Evolutionary conservation across 1,140 invertebrate genomes (phyloP).

Genomic region (Coptotermes formosanus): DNA sequence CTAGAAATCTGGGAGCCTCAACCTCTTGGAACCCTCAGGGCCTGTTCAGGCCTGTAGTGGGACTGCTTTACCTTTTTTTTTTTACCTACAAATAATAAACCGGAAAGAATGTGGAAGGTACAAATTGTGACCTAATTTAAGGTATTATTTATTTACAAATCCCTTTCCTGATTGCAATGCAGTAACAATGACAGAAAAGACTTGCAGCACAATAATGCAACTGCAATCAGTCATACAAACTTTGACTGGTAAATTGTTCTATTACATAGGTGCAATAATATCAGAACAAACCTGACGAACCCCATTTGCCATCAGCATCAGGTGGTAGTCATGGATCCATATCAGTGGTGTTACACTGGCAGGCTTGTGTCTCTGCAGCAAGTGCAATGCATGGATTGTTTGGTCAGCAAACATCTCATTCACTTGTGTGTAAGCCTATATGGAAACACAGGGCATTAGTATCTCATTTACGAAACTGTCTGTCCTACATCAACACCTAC

Average conservation of each 20-base stretch:
- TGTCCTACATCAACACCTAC: too few relatives aligned
- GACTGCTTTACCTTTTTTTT: too few relatives aligned
- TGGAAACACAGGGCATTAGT: too few relatives aligned
- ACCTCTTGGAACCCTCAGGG: too few relatives aligned
- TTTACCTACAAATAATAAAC: too few relatives aligned
- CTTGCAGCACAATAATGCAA: neutral
- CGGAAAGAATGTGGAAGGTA: too few relatives aligned
- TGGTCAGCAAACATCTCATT: slow-evolving; percentile 81
- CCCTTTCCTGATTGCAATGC: neutral
- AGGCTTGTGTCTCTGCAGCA: slow-evolving; percentile 58
- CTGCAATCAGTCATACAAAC: neutral
- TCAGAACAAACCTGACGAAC: slow-evolving; percentile 63
- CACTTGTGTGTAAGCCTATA: slow-evolving; percentile 47
- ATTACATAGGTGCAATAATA: neutral
- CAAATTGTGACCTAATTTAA: too few relatives aligned
- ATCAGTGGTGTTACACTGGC: slow-evolving; percentile 68
- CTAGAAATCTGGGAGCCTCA: too few relatives aligned
- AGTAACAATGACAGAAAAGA: neutral
- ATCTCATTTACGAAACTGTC: too few relatives aligned
- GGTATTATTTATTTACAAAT: too few relatives aligned
- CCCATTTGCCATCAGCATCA: slow-evolving; percentile 87
- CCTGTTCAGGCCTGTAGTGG: too few relatives aligned
- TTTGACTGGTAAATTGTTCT: neutral
- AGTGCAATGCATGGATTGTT: slow-evolving; percentile 69
- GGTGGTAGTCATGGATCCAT: slow-evolving; percentile 91